Evolutionary conservation across 2,113 vertebrate genomes (phyloP).

Genomic region (Sakesphorus luctuosus): DNA sequence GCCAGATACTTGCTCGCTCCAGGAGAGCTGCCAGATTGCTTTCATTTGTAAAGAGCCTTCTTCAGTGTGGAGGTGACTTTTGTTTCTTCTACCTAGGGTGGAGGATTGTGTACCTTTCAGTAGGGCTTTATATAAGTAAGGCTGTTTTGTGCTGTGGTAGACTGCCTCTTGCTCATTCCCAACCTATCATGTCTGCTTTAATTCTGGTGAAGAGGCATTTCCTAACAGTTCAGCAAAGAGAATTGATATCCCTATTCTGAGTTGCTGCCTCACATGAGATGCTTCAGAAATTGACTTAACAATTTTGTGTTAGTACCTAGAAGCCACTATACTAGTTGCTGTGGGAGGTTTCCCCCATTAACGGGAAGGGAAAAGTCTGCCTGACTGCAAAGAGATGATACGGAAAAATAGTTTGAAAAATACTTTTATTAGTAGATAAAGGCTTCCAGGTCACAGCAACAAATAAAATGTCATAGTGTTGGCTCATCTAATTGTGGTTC

Average conservation of each 20-base stretch:
- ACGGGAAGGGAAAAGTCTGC: neutral
- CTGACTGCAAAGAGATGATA: neutral
- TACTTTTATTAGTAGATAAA: neutral
- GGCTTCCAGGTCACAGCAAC: neutral
- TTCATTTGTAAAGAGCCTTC: neutral
- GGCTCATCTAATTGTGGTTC: neutral
- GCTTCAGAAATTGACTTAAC: neutral
- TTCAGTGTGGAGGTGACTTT: neutral
- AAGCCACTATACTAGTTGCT: neutral
- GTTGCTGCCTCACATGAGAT: neutral
- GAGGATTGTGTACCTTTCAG: neutral
- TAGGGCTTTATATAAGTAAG: neutral
- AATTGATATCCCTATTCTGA: neutral
- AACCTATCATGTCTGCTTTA: neutral
- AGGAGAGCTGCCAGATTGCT: neutral
- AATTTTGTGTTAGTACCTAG: neutral
- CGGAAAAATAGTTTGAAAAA: neutral
- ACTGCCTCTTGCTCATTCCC: neutral
- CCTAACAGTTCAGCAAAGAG: neutral
- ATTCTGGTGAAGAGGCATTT: neutral
- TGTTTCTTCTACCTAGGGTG: neutral
- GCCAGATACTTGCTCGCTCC: conserved; percentile 24
- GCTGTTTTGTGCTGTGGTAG: neutral
- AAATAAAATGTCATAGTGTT: neutral
- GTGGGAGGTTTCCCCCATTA: neutral